Percentiles rank a stretch among this genome's conserved stretches.
Evolutionary conservation across 1,140 invertebrate genomes (phyloP).

Genomic region (Marisa cornuarietis): DNA sequence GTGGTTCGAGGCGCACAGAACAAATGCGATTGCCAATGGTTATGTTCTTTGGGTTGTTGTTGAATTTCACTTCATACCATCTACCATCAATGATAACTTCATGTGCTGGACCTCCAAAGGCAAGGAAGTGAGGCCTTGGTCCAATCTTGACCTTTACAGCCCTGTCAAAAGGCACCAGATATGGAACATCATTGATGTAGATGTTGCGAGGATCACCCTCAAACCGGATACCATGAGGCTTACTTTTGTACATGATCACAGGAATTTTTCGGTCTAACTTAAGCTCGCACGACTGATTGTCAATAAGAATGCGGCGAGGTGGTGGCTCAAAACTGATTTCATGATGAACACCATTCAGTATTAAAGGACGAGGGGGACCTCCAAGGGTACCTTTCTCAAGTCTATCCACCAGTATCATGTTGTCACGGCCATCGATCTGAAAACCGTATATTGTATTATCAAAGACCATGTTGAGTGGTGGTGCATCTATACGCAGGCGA

Average conservation of each 20-base stretch:
- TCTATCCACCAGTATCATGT: conserved; percentile 59
- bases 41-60: conserved; percentile 55
- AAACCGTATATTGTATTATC: conserved; percentile 48
- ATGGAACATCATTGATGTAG: conserved; percentile 81
- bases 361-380: conserved; percentile 54
- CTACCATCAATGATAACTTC: conserved; percentile 79
- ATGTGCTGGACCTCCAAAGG: conserved; percentile 92
- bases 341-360: conserved; percentile 48
- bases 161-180: conserved; percentile 82
- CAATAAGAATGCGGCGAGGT: conserved; percentile 78
- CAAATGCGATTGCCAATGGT: conserved; percentile 74
- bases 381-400: conserved; percentile 56
- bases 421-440: conserved; percentile 58
- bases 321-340: conserved; percentile 62
- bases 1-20: conserved; percentile 82
- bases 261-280: conserved; percentile 86
- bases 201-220: conserved; percentile 92
- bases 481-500: conserved; percentile 60
- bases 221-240: conserved; percentile 77
- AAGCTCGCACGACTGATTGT: conserved; percentile 82
- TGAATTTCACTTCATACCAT: conserved; percentile 63
- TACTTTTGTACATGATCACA: conserved; percentile 77
- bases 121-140: conserved; percentile 77
- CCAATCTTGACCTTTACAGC: conserved; percentile 79
- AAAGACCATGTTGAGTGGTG: conserved; percentile 56